Evolutionary conservation across 2,888 invertebrate species (phyloP), one percentile per base, ranked within the genome.

Genomic region (Chrysolina oricalcia): DNA sequence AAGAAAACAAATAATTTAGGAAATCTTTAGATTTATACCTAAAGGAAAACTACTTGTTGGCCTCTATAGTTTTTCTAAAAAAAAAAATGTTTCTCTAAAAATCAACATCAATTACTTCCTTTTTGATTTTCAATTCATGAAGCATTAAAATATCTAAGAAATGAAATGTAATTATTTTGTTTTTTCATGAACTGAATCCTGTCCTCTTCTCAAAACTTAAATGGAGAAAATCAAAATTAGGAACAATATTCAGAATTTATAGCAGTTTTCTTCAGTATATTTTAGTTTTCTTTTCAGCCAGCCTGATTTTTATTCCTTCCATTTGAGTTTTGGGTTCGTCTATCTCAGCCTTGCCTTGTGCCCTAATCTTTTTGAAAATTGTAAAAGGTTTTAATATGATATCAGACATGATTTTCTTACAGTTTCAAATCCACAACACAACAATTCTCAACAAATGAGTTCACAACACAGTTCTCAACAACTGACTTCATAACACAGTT

Each of bases 391-490:
- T 62, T n/a, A 21, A 21, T 62, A 62, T 62, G 15, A 11, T 0
- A 35, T 62, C 35, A 62, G 9, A 21, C 23, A 56, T 2, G 56
- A 1, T n/a, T 62, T 62, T 62, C n/a, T 62, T 62, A 23, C 62
- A 62, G 62, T 23, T 23, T 23, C 27, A 23, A 62, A 62, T 62
- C 15, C 62, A 62, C 27, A 62, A 62, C n/a, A n/a, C n/a, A n/a
- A n/a, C n/a, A n/a, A n/a, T n/a, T n/a, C n/a, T n/a, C n/a, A n/a
- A n/a, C n/a, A n/a, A n/a, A n/a, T n/a, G n/a, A n/a, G n/a, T n/a
- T n/a, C n/a, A n/a, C n/a, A n/a, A n/a, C 62, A 35, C 2, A 8
- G 1, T n/a, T 1, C 15, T 1, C 21, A 10, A 56, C 56, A 56
- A 17, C 56, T n/a, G n/a, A n/a, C n/a, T n/a, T n/a, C n/a, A n/a